Evolutionary conservation across 2,888 invertebrate genomes (phyloP), one percentile per base, ranked within the genome.

Genomic region (Zootermopsis nevadensis): DNA sequence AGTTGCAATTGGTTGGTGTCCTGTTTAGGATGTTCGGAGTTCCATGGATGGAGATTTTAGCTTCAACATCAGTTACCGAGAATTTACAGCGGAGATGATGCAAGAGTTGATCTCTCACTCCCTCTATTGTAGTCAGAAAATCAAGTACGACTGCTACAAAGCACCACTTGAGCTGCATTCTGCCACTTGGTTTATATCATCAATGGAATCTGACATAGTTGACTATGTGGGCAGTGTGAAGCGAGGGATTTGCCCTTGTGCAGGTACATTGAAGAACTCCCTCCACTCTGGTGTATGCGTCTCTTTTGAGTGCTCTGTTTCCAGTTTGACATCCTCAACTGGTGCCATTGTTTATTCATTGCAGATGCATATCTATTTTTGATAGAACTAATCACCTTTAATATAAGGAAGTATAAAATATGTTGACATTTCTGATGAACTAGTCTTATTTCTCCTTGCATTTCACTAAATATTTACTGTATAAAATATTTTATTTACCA

Each of bases 51-150:
- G 93, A 84, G 96, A 97, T 89, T 97, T 97, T 87, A 95, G 95
- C 85, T 95, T 97, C 88, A 94, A 93, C 86, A 96, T 98, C 83
- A 95, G 94, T 86, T 98, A 98, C 88, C 91, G 97, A 53, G 97
- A 98, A 88, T 98, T 98, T 88, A 94, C 95, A 0, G 95, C 96
- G 0, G 96, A 96, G 88, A 98, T 98, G 97, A 91, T 97, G 24
- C 96, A 97, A 88, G 97, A 97, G 87, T 90, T 97, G 84, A 96
- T 97, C 83, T 96, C 96, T 0, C 97, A 97, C 89, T 97, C 97
- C 0, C 90, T 97, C 77, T 96, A 95, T 88, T 98, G 97, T 87
- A 95, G 95, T 83, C 97, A 97, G 88, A 94, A 96, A 87, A 95
- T 97, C 83, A 96, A 95, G 87, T 98, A 97, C 87, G 97, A 97